Evolutionary conservation across 2,888 invertebrate genomes (phyloP).

Genomic region (Deilephila elpenor): DNA sequence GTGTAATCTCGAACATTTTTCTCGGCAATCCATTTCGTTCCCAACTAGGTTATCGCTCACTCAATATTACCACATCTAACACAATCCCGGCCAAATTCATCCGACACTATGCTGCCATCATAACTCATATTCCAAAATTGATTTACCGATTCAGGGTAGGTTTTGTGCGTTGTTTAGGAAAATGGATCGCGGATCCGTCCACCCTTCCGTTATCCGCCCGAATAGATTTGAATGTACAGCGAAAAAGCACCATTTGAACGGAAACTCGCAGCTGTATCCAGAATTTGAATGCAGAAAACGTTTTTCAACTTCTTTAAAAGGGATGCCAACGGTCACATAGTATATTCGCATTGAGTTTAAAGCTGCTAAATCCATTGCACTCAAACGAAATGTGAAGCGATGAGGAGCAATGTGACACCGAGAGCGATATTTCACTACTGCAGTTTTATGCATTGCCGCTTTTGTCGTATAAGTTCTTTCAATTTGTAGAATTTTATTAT

Average conservation of each 20-base stretch:
- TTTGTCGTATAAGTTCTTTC: background rate
- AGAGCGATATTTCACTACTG: background rate
- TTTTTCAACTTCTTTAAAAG: slow-evolving; percentile 10
- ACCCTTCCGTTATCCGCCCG: background rate
- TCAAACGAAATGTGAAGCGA: slow-evolving; percentile 19
- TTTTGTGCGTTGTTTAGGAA: background rate
- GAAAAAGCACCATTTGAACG: slow-evolving; percentile 7
- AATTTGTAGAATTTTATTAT: too few relatives aligned
- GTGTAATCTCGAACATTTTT: too few relatives aligned
- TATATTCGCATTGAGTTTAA: slow-evolving; percentile 9
- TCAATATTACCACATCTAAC: background rate
- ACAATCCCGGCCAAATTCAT: slow-evolving; percentile 4
- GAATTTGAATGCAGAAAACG: slow-evolving; percentile 12
- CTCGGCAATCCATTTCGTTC: too few relatives aligned
- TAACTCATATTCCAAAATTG: background rate
- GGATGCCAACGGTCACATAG: background rate
- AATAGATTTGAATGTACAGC: background rate
- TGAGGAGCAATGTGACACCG: background rate
- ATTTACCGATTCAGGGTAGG: background rate
- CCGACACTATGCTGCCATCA: slow-evolving; percentile 2
- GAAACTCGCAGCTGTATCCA: background rate
- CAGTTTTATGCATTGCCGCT: background rate
- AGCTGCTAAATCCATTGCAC: background rate
- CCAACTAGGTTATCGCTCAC: too few relatives aligned
- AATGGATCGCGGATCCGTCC: background rate